These are phyloP conservation scores for Branchinecta sandiegonensis DNA, from an alignment of 2,888 invertebrate species.

Conservation along the genomic window DNA sequence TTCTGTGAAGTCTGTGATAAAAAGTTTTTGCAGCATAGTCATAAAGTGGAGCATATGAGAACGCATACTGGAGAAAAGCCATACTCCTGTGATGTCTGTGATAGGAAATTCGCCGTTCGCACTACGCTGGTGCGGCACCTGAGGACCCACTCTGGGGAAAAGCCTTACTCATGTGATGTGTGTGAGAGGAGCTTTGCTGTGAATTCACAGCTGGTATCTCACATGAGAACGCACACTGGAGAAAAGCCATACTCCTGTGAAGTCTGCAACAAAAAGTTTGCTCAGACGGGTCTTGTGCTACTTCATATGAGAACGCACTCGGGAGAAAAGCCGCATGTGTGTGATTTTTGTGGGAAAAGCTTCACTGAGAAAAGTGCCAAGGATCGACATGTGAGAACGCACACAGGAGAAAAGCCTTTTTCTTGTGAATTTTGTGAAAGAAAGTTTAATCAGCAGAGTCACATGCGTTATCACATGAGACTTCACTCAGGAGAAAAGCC, in stretches of 20 bases:
- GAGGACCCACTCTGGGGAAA: conserved; percentile 16
- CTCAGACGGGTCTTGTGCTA: background rate
- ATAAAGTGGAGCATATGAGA: background rate
- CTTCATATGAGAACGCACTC: background rate
- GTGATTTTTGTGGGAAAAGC: too few species aligned
- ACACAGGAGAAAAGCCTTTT: conserved; percentile 22
- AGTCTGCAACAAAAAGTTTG: conserved; percentile 15
- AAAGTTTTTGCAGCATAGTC: too few species aligned
- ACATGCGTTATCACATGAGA: background rate
- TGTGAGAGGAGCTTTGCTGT: conserved; percentile 19
- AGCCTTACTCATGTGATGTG: conserved; percentile 17
- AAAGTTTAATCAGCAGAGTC: conserved; percentile 16
- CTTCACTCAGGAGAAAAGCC: background rate
- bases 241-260: conserved; percentile 4
- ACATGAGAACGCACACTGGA: conserved; percentile 16
- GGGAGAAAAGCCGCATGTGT: too few species aligned
- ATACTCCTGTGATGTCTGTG: conserved; percentile 19
- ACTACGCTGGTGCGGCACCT: conserved; percentile 20
- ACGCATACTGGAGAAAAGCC: conserved; percentile 16
- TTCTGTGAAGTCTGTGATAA: too few species aligned
- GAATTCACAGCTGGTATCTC: background rate
- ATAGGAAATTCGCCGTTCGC: conserved; percentile 17
- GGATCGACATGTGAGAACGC: conserved; percentile 17
- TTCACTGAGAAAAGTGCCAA: too few species aligned
- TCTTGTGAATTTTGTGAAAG: conserved; percentile 19